Evolutionary conservation across 2,797 vertebrate species (phyloP), one percentile per base, ranked within the genome.

Genomic region (Hippoglossus hippoglossus): DNA sequence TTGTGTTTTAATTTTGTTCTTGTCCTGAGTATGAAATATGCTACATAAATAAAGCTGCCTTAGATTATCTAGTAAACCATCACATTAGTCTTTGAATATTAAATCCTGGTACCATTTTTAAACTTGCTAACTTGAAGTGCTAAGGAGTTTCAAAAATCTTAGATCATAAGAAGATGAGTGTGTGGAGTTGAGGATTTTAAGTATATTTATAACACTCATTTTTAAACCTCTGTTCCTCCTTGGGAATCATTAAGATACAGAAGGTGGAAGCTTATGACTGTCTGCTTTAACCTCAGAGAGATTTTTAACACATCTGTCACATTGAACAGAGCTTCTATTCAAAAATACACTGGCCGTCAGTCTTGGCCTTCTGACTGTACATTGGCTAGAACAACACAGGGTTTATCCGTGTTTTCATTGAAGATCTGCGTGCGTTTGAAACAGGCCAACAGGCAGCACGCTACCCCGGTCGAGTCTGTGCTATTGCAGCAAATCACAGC

Each of bases 401-500:
- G 51, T 53, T 16, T 24, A 31, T 53, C 12, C 0, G 6, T 0
- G 12, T 25, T 9, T 44, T 58, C 24, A 12, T 5, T 54, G 44
- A 46, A 66, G 2, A 34, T 47, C 58, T 66, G 41, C 49, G 46
- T 51, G 31, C 31, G 18, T 53, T 11, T 41, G 44, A 0, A 56
- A 19, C 26, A 55, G 50, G 50, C 21, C 50, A 51, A 15, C 5
- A 51, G 56, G 39, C 62, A 9, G 10, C 19, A 34, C 2, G 15
- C 31, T 12, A 10, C 28, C 21, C 53, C 3, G 12, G 55, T 5
- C 60, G 47, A 74, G 75, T 71, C 75, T 19, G 34, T 80, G 53
- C 75, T 55, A 61, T 52, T 79, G 82, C 22, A 56, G 21, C 15
- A 7, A 13, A 53, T 28, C 56, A 1, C 36, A 46, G 47, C 22